Evolutionary conservation across 1,140 invertebrate genomes (phyloP).

Genomic region (Heliconius congener): DNA sequence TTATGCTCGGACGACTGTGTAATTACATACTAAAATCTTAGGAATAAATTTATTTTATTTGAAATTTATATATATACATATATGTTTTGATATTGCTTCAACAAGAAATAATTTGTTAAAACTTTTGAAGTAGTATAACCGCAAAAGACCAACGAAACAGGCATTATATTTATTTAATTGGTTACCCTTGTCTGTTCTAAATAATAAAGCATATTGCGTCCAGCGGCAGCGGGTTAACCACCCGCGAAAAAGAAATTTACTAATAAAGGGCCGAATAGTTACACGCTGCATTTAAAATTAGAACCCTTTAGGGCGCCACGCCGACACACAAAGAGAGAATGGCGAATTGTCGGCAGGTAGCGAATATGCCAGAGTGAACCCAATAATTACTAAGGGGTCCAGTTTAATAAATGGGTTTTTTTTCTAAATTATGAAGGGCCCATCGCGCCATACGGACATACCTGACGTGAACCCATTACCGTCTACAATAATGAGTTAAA

Average conservation of each 20-base stretch:
- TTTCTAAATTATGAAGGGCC: constrained; percentile 76
- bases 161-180: constrained; percentile 73
- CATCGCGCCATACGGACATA: constrained; percentile 77
- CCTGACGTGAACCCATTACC: constrained; percentile 72
- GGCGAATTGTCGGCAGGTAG: constrained; percentile 80
- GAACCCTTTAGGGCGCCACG: constrained; percentile 81
- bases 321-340: constrained; percentile 79
- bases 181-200: constrained; percentile 70
- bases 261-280: constrained; percentile 78
- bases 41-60: too few relatives aligned
- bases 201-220: constrained; percentile 77
- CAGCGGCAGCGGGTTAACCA: constrained; percentile 73
- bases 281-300: constrained; percentile 81
- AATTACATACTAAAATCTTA: constrained; percentile 62
- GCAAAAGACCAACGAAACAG: constrained; percentile 54
- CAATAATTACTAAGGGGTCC: constrained; percentile 77
- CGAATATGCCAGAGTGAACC: constrained; percentile 74
- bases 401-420: constrained; percentile 78
- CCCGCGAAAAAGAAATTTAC: constrained; percentile 80
- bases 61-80: too few relatives aligned
- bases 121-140: constrained; percentile 16
- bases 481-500: constrained; percentile 53
- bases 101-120: neutral
- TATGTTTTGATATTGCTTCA: too few relatives aligned
- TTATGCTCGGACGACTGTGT: constrained; percentile 68